phyloP scores from a whole-genome alignment of 2,888 invertebrate genomes.

The Himalopsyche tibetana region DNA sequence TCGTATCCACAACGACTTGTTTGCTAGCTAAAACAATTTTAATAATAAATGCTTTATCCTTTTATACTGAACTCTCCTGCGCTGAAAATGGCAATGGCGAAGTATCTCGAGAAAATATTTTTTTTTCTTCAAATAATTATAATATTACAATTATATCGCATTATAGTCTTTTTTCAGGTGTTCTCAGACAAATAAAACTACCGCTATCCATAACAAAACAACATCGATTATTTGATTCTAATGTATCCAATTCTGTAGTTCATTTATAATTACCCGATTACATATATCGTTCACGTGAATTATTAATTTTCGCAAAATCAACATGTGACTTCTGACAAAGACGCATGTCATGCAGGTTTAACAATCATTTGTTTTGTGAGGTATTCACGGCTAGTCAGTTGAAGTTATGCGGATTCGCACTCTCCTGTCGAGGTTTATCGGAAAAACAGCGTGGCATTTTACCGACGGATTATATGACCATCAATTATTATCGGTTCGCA shows the following conservation, averaged over 20 bases:
- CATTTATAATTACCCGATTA: too few species aligned
- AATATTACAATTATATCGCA: too few species aligned
- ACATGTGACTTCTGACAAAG: neutral
- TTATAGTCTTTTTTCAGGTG: too few species aligned
- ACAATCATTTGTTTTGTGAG: constrained; percentile 16
- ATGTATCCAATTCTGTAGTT: too few species aligned
- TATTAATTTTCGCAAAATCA: neutral
- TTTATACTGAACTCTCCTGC: neutral
- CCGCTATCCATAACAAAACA: too few species aligned
- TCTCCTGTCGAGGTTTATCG: constrained; percentile 35
- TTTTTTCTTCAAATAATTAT: too few species aligned
- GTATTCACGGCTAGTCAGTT: neutral
- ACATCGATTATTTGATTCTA: too few species aligned
- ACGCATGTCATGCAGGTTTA: neutral
- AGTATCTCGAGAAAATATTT: too few species aligned
- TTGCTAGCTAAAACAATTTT: constrained; percentile 9
- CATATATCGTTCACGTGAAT: too few species aligned
- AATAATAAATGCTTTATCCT: constrained; percentile 6
- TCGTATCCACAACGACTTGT: constrained; percentile 23
- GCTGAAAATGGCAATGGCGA: too few species aligned
- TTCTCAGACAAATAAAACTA: too few species aligned
- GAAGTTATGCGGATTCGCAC: constrained; percentile 27
- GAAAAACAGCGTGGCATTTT: constrained; percentile 11
- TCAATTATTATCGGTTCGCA: constrained; percentile 58
- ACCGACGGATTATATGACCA: constrained; percentile 43